Evolutionary conservation across 2,888 invertebrate genomes (phyloP), one percentile per base, ranked within the genome.

Genomic region (Platycheirus rosarum): DNA sequence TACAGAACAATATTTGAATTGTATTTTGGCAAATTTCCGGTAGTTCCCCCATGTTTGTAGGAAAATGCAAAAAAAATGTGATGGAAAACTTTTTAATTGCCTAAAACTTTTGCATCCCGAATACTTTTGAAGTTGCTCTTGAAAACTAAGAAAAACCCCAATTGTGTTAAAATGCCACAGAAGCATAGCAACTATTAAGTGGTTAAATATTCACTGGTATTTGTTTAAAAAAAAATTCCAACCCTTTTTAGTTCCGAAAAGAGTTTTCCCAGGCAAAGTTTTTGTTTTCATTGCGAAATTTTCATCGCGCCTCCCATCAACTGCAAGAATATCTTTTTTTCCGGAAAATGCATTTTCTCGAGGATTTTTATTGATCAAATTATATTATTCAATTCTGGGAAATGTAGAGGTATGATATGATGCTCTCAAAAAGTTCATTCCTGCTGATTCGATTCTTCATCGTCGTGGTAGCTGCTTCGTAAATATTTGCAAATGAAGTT

Each of bases 41-140:
- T 8, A 2, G 44, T 29, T 42, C 40, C 26, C 13, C 18, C n/a
- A 3, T 20, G 3, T 3, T 40, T 40, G 37, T 40, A 32, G 13
- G n/a, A 4, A n/a, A 37, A 55, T 4, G 0, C 18, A 18, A 55
- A 23, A 57, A 16, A 14, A 26, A 14, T 13, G 8, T 32, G 29
- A 32, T 32, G 8, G n/a, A 8, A 32, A 32, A 32, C 55, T 65
- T 71, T 57, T 48, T 71, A 77, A 77, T 65, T 71, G 57, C 57
- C 71, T 57, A 26, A 63, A 77, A 48, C 71, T 70, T 65, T 14
- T 20, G 23, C 55, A 40, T 40, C 14, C 8, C 65, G 35, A 44
- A 13, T 48, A 44, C 4, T 60, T 60, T 60, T 60, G 16, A 44
- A 60, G 42, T 29, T 49, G 37, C 26, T 20, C 23, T 44, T 55